Conservation (phyloP, 53 echinoderm and acorn worm species). For the Astropecten irregularis region DNA sequence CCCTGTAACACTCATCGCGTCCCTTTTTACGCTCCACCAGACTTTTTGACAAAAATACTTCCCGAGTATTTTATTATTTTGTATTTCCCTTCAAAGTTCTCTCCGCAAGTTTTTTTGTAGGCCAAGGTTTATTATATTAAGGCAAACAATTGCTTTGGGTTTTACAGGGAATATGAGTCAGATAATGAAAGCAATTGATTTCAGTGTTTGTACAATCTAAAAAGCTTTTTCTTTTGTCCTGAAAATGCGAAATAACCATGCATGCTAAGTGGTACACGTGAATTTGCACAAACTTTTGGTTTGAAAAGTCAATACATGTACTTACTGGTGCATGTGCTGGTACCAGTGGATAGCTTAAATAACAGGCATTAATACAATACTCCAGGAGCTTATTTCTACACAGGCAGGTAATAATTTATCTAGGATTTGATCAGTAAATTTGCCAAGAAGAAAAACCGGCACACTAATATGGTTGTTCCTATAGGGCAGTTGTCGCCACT, state of each 20-base stretch:
- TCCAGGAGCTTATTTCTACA: too few relatives aligned
- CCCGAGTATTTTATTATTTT: not conserved
- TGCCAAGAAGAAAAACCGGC: too few relatives aligned
- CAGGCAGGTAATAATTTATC: too few relatives aligned
- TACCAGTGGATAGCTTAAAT: too few relatives aligned
- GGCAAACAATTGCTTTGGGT: not conserved
- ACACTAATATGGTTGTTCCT: too few relatives aligned
- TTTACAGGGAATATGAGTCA: not conserved
- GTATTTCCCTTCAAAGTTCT: too few relatives aligned
- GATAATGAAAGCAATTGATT: not conserved
- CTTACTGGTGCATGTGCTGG: too few relatives aligned
- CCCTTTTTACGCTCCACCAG: slow-evolving; percentile 51
- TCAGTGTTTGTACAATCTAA: not conserved
- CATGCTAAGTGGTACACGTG: not conserved
- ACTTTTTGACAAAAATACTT: slow-evolving; percentile 25
- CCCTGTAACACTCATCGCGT: slow-evolving; percentile 29
- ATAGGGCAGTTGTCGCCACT: too few relatives aligned
- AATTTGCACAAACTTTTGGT: too few relatives aligned
- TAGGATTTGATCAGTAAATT: too few relatives aligned
- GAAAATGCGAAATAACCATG: not conserved
- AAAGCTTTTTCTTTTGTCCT: not conserved
- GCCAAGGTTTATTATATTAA: not conserved
- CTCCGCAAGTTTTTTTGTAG: slow-evolving; percentile 1
- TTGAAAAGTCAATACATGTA: not conserved
- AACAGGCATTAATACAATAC: too few relatives aligned